These are phyloP conservation scores for Dicentrarchus labrax DNA, from an alignment of 2,113 vertebrate genomes.

Conservation along the genomic window DNA sequence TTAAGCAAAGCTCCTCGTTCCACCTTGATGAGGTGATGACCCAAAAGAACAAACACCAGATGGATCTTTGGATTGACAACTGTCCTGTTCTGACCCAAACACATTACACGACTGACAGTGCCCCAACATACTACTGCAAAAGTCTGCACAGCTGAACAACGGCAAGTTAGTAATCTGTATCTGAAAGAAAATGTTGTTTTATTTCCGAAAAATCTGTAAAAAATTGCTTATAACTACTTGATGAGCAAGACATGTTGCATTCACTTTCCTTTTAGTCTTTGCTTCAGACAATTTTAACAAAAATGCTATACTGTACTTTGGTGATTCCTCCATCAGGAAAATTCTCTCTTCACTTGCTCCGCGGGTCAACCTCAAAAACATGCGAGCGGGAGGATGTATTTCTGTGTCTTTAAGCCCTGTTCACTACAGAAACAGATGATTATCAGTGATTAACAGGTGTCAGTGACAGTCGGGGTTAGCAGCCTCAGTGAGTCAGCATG, in stretches of 20 bases:
- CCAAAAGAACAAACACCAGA: constrained; percentile 41
- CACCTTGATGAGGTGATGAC: constrained; percentile 38
- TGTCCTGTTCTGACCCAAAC: constrained; percentile 17
- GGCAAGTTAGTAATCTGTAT: not conserved
- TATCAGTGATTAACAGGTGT: constrained; percentile 48
- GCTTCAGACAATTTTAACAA: not conserved
- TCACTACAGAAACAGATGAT: constrained; percentile 32
- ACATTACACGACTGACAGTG: not conserved
- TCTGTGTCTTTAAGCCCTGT: constrained; percentile 9
- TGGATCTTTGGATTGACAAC: constrained; percentile 13
- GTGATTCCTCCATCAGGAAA: not conserved
- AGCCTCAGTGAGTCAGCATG: constrained; percentile 64
- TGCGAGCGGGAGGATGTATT: not conserved
- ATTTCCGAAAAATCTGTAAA: not conserved
- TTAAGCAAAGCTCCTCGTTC: constrained; percentile 23
- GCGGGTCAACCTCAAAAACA: not conserved
- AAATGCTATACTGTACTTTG: not conserved
- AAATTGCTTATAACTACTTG: not conserved
- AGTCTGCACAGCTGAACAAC: not conserved
- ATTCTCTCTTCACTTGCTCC: not conserved
- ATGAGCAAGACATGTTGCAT: not conserved
- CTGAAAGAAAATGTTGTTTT: not conserved
- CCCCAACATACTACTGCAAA: not conserved
- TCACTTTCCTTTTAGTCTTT: not conserved
- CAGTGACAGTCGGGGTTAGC: constrained; percentile 22